Evolutionary conservation across 2,888 invertebrate species (phyloP).

Genomic region (Agonopterix arenella): DNA sequence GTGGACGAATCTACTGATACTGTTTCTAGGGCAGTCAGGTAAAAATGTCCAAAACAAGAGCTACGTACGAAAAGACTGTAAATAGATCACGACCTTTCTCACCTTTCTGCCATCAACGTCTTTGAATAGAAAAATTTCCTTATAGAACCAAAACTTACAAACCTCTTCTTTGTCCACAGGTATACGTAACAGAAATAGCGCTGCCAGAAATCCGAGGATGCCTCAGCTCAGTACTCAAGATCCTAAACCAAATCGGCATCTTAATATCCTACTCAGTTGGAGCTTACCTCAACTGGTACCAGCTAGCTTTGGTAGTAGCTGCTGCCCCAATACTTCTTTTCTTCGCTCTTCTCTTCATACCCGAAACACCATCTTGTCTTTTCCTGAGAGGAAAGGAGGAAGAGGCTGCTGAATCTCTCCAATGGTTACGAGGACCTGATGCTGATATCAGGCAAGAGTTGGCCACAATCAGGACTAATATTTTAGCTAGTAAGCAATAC

Average conservation of each 20-base stretch:
- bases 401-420: conserved; percentile 84
- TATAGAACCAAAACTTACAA: not conserved
- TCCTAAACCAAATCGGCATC: conserved; percentile 89
- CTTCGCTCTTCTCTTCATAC: conserved; percentile 84
- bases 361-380: conserved; percentile 92
- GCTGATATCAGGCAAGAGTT: conserved; percentile 86
- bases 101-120: no score
- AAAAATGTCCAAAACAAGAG: no score
- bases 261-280: conserved; percentile 89
- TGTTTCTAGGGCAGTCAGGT: no score
- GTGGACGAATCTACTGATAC: no score
- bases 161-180: conserved; percentile 64
- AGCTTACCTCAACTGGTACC: conserved; percentile 88
- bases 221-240: conserved; percentile 90
- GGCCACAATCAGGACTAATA: conserved; percentile 83
- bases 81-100: no score
- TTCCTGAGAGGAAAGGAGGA: conserved; percentile 85
- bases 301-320: conserved; percentile 87
- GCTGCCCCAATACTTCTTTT: conserved; percentile 86
- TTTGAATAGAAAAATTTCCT: not conserved
- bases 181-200: conserved; percentile 94
- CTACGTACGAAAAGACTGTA: no score
- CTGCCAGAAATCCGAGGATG: conserved; percentile 91
- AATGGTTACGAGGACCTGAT: conserved; percentile 87
- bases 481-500: conserved; percentile 67